Evolutionary conservation across 2,888 invertebrate genomes (phyloP).

Genomic region (Temnothorax unifasciatus): DNA sequence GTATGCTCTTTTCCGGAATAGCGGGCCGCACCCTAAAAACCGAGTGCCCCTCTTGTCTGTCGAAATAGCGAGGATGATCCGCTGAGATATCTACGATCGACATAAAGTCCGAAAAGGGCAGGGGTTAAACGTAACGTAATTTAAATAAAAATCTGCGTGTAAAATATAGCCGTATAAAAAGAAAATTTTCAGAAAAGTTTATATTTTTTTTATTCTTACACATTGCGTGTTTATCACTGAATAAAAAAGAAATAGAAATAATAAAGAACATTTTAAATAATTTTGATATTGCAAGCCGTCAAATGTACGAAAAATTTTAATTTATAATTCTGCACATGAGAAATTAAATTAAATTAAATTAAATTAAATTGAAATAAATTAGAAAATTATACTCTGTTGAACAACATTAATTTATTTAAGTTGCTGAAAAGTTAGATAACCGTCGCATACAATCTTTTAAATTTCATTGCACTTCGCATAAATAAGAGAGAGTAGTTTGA

Average conservation of each 20-base stretch:
- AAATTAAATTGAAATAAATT: not conserved
- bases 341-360: too few species aligned
- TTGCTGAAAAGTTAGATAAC: not conserved
- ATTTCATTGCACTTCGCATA: not conserved
- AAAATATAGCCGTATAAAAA: not conserved
- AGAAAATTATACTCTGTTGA: not conserved
- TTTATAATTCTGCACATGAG: not conserved
- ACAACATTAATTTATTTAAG: not conserved
- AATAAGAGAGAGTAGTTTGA: not conserved
- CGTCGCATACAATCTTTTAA: not conserved
- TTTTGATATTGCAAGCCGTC: not conserved
- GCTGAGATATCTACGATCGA: conserved; percentile 8
- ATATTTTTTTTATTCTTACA: not conserved
- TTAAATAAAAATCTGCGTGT: conserved; percentile 33
- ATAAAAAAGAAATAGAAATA: not conserved
- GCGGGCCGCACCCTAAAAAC: conserved; percentile 44
- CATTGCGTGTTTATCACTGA: not conserved
- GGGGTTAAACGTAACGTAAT: conserved; percentile 21
- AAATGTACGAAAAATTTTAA: not conserved
- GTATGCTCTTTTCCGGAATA: conserved; percentile 39
- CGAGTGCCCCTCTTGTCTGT: conserved; percentile 18
- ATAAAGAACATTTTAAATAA: not conserved
- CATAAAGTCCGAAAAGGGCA: not conserved
- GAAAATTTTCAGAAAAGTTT: not conserved
- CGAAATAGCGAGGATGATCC: conserved; percentile 49